These are phyloP conservation scores for Cinclus cinclus DNA, from an alignment of 2,113 vertebrate species.

Conservation along the genomic window DNA sequence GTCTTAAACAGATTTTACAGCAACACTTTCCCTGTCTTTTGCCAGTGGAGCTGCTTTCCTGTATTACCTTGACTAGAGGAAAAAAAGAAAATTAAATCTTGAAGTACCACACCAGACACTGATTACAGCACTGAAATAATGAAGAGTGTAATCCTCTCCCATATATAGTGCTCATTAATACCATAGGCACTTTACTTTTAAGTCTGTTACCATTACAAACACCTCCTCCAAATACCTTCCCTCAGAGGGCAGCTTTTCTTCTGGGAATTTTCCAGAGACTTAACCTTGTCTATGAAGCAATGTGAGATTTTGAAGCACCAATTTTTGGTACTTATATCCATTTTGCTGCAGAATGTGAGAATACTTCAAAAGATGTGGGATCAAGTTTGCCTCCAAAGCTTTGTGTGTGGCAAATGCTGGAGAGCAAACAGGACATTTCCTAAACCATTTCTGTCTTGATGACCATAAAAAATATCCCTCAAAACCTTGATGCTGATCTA, in stretches of 20 bases:
- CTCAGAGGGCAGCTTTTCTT: neutral
- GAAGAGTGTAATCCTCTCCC: neutral
- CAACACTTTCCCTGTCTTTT: neutral
- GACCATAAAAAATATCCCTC: neutral
- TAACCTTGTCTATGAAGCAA: neutral
- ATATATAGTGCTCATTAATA: neutral
- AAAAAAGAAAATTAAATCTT: neutral
- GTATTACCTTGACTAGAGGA: neutral
- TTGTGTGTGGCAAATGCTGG: neutral
- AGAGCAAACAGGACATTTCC: neutral
- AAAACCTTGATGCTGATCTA: neutral
- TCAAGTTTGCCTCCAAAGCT: neutral
- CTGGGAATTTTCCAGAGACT: neutral
- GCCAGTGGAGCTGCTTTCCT: neutral
- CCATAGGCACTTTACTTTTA: neutral
- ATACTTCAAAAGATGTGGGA: neutral
- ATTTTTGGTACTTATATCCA: neutral
- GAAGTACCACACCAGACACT: neutral
- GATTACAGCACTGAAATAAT: neutral
- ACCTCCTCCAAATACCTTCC: neutral
- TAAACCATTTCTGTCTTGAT: neutral
- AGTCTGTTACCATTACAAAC: neutral
- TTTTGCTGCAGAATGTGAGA: neutral
- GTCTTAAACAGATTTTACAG: neutral
- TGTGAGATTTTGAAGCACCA: neutral